phyloP scores from a whole-genome alignment of 2,797 vertebrate genomes.

The Gymnothorax javanicus region DNA sequence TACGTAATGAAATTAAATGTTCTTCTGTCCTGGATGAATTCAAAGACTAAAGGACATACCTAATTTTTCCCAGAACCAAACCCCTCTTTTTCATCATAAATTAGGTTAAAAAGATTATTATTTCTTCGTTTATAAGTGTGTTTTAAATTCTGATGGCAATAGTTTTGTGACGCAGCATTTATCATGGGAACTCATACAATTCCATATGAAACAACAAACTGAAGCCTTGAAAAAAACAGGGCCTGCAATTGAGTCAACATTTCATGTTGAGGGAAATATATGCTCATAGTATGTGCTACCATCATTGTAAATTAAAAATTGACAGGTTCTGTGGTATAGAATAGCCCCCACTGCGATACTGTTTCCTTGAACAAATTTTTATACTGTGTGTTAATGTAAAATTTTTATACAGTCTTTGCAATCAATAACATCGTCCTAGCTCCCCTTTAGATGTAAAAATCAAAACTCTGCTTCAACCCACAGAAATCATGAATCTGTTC shows the following conservation, averaged over 20 bases:
- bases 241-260: not conserved
- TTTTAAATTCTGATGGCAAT: not conserved
- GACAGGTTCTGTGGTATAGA: not conserved
- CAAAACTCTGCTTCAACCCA: slow-evolving; percentile 37
- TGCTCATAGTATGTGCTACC: not conserved
- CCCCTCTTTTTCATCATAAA: not conserved
- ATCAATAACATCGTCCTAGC: slow-evolving; percentile 13
- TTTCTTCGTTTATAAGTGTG: not conserved
- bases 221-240: not conserved
- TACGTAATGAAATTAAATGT: not conserved
- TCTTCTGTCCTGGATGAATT: not conserved
- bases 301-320: not conserved
- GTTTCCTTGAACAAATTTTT: not conserved
- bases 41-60: not conserved
- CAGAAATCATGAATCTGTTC: slow-evolving; percentile 26
- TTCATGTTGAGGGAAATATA: not conserved
- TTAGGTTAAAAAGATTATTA: not conserved
- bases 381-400: not conserved
- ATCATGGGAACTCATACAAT: not conserved
- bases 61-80: not conserved
- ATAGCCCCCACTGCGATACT: not conserved
- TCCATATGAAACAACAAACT: not conserved
- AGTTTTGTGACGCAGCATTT: not conserved
- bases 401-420: slow-evolving; percentile 13
- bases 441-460: slow-evolving; percentile 33